phyloP scores from a whole-genome alignment of 2,113 vertebrate genomes.

The Meleagris gallopavo region DNA sequence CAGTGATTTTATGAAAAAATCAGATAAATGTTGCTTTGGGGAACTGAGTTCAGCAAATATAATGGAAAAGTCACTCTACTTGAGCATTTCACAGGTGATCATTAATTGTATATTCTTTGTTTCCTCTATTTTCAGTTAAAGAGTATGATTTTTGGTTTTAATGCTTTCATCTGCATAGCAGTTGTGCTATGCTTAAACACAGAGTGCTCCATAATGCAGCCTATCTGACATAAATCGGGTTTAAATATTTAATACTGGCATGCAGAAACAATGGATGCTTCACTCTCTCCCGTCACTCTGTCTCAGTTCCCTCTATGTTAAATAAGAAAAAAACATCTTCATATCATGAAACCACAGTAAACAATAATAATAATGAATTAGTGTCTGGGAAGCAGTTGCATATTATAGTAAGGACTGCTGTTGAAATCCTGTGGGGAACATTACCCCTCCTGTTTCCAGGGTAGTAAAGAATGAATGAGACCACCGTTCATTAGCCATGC shows the following conservation, averaged over 20 bases:
- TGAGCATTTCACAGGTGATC: neutral
- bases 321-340: neutral
- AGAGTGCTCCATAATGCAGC: neutral
- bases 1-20: neutral
- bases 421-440: neutral
- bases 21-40: neutral
- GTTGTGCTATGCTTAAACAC: neutral
- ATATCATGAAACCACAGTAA: neutral
- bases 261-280: neutral
- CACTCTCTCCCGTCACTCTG: neutral
- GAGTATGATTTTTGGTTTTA: neutral
- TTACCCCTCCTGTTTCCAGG: neutral
- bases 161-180: neutral
- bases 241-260: neutral
- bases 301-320: neutral
- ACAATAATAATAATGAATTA: neutral
- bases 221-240: neutral
- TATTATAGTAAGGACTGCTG: neutral
- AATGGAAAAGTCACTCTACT: slow-evolving; percentile 15
- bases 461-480: neutral
- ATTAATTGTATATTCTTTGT: neutral
- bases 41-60: neutral
- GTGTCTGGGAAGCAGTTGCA: neutral
- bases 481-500: neutral
- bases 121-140: neutral